A percentile compares a stretch with the other conserved stretches of the same genome.
These are phyloP conservation scores for Anolis apletophallus DNA, from an alignment of 2,797 vertebrate species.

Conservation along the genomic window DNA sequence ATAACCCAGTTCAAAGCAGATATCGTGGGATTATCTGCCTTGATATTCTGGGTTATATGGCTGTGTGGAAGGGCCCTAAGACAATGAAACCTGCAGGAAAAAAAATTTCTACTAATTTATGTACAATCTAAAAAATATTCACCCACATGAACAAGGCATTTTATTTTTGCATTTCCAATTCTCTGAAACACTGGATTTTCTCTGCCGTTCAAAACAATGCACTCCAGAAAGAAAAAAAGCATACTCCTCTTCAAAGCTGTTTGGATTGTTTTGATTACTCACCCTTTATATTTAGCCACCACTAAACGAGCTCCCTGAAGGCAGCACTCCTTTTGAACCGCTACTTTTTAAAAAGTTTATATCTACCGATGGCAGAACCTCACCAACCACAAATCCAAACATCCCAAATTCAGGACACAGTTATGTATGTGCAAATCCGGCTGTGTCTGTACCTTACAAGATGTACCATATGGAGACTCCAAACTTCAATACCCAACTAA, in stretches of 20 bases:
- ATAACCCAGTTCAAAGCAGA: too few relatives aligned
- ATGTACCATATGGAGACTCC: neutral
- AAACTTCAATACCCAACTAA: neutral
- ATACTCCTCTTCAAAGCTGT: neutral
- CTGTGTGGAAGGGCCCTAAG: neutral
- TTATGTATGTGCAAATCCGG: too few relatives aligned
- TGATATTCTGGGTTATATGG: too few relatives aligned
- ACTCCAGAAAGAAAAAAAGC: neutral
- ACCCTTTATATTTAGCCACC: neutral
- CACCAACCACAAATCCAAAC: neutral
- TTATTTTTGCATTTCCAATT: neutral
- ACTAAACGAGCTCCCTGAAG: neutral
- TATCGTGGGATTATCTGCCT: too few relatives aligned
- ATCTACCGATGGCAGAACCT: neutral
- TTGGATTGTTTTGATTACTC: neutral
- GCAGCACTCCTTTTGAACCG: neutral
- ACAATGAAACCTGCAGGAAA: slow-evolving; percentile 1
- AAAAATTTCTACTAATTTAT: neutral
- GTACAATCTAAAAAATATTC: neutral
- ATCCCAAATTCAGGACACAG: too few relatives aligned
- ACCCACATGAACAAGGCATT: neutral
- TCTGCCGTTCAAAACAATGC: neutral
- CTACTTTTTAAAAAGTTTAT: neutral
- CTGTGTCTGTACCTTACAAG: neutral
- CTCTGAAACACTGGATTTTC: neutral